phyloP scores from a whole-genome alignment of 2,888 invertebrate genomes.

The Hedya salicella region DNA sequence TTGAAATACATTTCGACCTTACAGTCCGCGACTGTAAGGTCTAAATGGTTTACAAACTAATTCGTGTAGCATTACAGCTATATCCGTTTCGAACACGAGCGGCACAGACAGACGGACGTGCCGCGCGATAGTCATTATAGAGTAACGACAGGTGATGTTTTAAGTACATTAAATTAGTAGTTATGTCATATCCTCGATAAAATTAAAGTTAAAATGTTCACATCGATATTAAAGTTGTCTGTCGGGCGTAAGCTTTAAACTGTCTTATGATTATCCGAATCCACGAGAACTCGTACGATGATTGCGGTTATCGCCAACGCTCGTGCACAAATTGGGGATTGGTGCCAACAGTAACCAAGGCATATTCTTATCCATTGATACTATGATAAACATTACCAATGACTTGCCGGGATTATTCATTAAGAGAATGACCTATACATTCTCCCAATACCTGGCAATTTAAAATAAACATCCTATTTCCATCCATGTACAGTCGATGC shows the following conservation, averaged over 20 bases:
- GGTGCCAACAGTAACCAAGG: too few species aligned
- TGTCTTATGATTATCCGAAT: slow-evolving; percentile 52
- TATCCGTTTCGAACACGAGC: slow-evolving; percentile 27
- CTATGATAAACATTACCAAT: too few species aligned
- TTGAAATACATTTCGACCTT: slow-evolving; percentile 20
- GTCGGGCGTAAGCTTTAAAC: slow-evolving; percentile 52
- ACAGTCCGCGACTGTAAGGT: slow-evolving; percentile 17
- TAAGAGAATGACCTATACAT: too few species aligned
- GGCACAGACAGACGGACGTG: background rate
- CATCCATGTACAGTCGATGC: too few species aligned
- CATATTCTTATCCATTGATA: background rate
- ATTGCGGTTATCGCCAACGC: slow-evolving; percentile 40
- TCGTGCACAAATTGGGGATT: slow-evolving; percentile 47
- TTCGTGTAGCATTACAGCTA: slow-evolving; percentile 13
- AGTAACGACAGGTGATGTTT: slow-evolving; percentile 50
- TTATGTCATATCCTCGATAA: slow-evolving; percentile 41
- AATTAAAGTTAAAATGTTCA: slow-evolving; percentile 33
- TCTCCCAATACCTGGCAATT: too few species aligned
- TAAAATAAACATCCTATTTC: too few species aligned
- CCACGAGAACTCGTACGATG: slow-evolving; percentile 25
- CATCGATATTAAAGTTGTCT: slow-evolving; percentile 41
- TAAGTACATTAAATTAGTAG: slow-evolving; percentile 53
- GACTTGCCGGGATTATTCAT: too few species aligned
- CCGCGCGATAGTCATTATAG: slow-evolving; percentile 45
- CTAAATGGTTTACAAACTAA: background rate